Base-by-base conservation (phyloP, 2,113 vertebrate species). In the Vulpes vulpes region DNA sequence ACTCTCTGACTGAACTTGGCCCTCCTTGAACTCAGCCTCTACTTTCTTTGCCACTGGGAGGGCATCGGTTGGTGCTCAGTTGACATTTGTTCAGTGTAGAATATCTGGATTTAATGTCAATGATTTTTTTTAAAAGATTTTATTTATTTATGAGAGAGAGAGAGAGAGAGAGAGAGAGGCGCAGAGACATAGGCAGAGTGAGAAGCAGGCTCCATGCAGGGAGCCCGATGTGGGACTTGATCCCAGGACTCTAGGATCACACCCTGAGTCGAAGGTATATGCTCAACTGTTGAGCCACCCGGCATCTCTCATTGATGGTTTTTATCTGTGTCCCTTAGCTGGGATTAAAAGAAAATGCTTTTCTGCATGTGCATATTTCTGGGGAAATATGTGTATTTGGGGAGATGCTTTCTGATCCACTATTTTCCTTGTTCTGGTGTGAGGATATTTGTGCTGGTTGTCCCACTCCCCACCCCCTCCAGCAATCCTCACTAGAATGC, bases 321-420 rank as follows among this genome's bases (percentile, higher is more conserved):
- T 96, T 94, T 92, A 57, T 51, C n/a, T 88, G 27, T 91, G 53
- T 80, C 55, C 22, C 8, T 90, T 78, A 73, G 20, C 25, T 76
- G 78, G 19, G 25, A 25, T 51, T 91, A 59, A 49, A 67, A 62
- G 73, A 64, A 76, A 96, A 49, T 74, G 4, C 27, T 94, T 74
- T 71, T 76, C 22, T 85, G 38, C 69, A 76, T 78, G 25, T 91
- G 80, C 11, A 51, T 76, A 9, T 76, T 49, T 15, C 12, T 23
- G 11, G 64, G n/a, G 57, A 80, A 91, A 57, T 81, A 38, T 43
- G 16, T 79, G 67, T 67, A n/a, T 78, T 82, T 84, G 87, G 62
- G 83, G 65, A 89, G 38, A 38, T 20, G 11, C 27, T 76, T 91
- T 97, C 62, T 93, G 71, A 65, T 23, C 4, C 35, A 60, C 30